Evolutionary conservation across 1,140 invertebrate species (phyloP).

Genomic region (Phymastichus coffea): DNA sequence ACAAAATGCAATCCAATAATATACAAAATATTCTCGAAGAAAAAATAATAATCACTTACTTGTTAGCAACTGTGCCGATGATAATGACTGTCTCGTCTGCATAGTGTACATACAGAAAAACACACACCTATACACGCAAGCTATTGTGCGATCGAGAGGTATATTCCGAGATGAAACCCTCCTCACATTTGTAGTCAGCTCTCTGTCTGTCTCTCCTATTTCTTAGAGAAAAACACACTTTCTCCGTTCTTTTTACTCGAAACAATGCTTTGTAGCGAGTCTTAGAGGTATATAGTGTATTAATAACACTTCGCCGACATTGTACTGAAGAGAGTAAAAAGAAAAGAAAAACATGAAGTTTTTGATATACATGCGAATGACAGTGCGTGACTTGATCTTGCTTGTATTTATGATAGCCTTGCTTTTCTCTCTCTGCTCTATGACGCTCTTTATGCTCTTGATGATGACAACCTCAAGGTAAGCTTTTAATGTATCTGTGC

Average conservation of each 20-base stretch:
- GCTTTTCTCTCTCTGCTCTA: slow-evolving; percentile 1
- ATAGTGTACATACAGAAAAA: not conserved
- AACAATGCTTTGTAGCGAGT: not conserved
- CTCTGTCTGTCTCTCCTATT: not conserved
- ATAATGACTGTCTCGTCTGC: slow-evolving; percentile 12
- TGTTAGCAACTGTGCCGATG: not conserved
- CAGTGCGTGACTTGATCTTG: not conserved
- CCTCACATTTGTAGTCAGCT: slow-evolving; percentile 3
- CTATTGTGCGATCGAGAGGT: slow-evolving; percentile 4
- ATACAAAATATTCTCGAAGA: too few relatives aligned
- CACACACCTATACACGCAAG: not conserved
- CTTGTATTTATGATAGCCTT: slow-evolving; percentile 4
- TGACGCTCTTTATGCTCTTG: not conserved
- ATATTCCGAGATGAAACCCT: slow-evolving; percentile 9
- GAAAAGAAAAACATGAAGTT: not conserved
- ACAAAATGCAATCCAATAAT: too few relatives aligned
- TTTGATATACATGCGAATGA: not conserved
- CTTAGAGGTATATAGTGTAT: not conserved
- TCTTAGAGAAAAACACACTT: not conserved
- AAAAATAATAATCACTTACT: too few relatives aligned
- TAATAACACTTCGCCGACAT: not conserved
- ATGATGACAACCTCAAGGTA: slow-evolving; percentile 1
- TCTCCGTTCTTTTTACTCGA: not conserved
- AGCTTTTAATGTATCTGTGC: not conserved
- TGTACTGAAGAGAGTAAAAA: too few relatives aligned